Percentiles rank a stretch among this genome's conserved stretches.
Evolutionary conservation across 2,888 invertebrate species (phyloP).

Genomic region (Smittia sp.): DNA sequence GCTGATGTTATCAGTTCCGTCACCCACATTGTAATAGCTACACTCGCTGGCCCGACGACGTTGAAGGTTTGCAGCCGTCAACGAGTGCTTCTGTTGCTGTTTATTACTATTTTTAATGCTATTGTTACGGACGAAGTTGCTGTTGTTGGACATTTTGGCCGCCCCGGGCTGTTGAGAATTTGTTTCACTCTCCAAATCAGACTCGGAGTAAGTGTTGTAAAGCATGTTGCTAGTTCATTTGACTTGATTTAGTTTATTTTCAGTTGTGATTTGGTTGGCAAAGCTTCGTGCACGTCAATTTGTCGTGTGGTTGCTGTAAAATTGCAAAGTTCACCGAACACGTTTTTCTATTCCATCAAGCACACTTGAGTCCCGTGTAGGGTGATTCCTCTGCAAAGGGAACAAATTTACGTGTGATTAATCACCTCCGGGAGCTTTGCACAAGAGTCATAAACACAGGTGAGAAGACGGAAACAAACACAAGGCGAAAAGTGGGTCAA

Average conservation of each 20-base stretch:
- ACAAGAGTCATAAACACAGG: too few relatives aligned
- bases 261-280: background rate
- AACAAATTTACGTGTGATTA: too few relatives aligned
- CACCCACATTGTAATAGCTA: slow-evolving; percentile 14
- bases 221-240: slow-evolving; percentile 5
- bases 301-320: background rate
- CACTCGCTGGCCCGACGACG: slow-evolving; percentile 32
- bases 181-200: slow-evolving; percentile 42
- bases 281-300: background rate
- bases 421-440: too few relatives aligned
- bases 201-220: slow-evolving; percentile 42
- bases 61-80: background rate
- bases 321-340: slow-evolving; percentile 2
- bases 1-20: slow-evolving; percentile 26
- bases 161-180: slow-evolving; percentile 40
- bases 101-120: slow-evolving; percentile 33
- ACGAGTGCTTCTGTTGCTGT: background rate
- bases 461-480: too few relatives aligned
- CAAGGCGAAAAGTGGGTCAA: too few relatives aligned
- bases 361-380: background rate
- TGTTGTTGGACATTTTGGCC: slow-evolving; percentile 28
- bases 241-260: background rate
- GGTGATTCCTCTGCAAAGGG: background rate
- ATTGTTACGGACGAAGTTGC: slow-evolving; percentile 37
- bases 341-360: slow-evolving; percentile 26